Base-by-base conservation (phyloP, 2,113 vertebrate genomes). In the Melozone crissalis region DNA sequence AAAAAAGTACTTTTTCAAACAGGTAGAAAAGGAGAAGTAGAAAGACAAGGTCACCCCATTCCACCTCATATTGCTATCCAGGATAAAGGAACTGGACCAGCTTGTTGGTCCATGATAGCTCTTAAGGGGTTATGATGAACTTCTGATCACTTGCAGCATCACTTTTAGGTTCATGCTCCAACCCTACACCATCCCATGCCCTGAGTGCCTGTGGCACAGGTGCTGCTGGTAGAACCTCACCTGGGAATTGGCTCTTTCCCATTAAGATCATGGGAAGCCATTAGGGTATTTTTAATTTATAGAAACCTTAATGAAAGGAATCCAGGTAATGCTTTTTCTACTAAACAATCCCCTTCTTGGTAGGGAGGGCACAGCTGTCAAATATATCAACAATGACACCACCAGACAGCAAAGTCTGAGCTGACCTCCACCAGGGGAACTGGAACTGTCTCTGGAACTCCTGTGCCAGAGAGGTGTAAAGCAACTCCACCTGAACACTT, bases 241-340 rank as follows among this genome's bases (percentile, higher is more conserved):
- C 30, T 75, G 30, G 21, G 14, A 90, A 82, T 21, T 26, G 49
- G 18, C 35, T 37, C n/a, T 35, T 76, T 79, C 31, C 26, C 22
- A 16, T 19, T 22, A 73, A 73, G 37, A 65, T 47, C 39, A 66
- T 10, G 18, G 33, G 39, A 72, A 79, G 21, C 51, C 23, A 49
- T 2, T 37, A 15, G 28, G 6, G 8, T 27, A 47, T 28, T 80
- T 0, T 4, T 41, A 33, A 47, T n/a, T 76, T 65, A 59, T 0
- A 83, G 44, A 92, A 75, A 77, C 4, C 24, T 21, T 35, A 73
- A 61, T 59, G 41, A 47, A 47, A n/a, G 18, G 39, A 94, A 84
- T 28, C 27, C 33, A 39, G 19, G 13, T 43, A 31, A 63, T 11
- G 49, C 8, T 63, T 71, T 46, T 58, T 83, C 47, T 46, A 62